A percentile compares a stretch with the other conserved stretches of the same genome.
Evolutionary conservation across 2,888 invertebrate genomes (phyloP).

Genomic region (Hemicrepidius hirtus): DNA sequence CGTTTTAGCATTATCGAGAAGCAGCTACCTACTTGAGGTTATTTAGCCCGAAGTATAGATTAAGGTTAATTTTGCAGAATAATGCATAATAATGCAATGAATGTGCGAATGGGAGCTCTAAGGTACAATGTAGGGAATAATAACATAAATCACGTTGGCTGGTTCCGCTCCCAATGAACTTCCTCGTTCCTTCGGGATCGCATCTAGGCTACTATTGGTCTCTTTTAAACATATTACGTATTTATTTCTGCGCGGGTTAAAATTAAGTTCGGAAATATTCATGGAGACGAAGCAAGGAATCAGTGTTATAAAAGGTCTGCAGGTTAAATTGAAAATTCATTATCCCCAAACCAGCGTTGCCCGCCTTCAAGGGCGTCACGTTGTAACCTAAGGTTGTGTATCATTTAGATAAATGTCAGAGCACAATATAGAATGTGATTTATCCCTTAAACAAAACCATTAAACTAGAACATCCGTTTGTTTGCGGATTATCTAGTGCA

Average conservation of each 20-base stretch:
- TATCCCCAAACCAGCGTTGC: conserved; percentile 40
- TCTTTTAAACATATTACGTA: conserved; percentile 21
- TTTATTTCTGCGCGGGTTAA: background rate
- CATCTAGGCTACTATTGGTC: conserved; percentile 23
- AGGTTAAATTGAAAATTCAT: conserved; percentile 41
- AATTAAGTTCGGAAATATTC: conserved; percentile 24
- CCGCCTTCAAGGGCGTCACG: conserved; percentile 34
- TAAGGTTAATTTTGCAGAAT: conserved; percentile 49
- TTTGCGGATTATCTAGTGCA: conserved; percentile 46
- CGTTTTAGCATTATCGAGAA: conserved; percentile 17
- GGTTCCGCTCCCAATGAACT: conserved; percentile 40
- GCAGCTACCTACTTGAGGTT: conserved; percentile 38
- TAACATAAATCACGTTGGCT: conserved; percentile 46
- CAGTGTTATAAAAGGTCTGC: background rate
- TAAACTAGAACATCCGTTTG: conserved; percentile 49
- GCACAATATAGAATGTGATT: conserved; percentile 68
- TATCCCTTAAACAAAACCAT: conserved; percentile 56
- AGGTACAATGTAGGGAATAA: conserved; percentile 47
- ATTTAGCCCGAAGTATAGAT: conserved; percentile 41
- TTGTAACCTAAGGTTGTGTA: conserved; percentile 61
- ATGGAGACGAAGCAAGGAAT: conserved; percentile 1
- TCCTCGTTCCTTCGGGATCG: conserved; percentile 33
- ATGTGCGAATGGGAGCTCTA: conserved; percentile 44
- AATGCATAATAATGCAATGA: conserved; percentile 51
- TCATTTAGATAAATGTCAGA: conserved; percentile 68